These are phyloP conservation scores for Heteropelma amictum DNA, from an alignment of 2,888 invertebrate species.

Conservation along the genomic window DNA sequence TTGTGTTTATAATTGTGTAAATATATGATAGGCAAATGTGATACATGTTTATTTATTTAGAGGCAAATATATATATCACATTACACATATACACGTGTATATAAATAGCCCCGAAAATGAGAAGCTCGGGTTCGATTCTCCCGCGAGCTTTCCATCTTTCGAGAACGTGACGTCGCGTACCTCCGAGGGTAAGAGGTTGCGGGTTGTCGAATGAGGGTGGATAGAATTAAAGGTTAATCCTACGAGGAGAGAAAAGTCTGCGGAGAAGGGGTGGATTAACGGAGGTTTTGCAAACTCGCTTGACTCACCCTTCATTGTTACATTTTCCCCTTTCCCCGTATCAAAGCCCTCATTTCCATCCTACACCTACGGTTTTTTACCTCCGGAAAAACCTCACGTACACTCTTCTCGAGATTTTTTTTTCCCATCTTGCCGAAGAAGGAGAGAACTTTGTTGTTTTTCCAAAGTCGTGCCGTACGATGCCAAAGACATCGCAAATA, in stretches of 20 bases:
- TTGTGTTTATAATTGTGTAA: too few species aligned
- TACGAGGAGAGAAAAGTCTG: constrained; percentile 55
- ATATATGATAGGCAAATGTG: too few species aligned
- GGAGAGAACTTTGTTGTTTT: constrained; percentile 68
- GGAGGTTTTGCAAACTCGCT: constrained; percentile 43
- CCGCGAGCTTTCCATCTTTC: neutral
- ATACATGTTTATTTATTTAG: neutral
- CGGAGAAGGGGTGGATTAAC: constrained; percentile 26
- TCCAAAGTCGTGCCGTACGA: constrained; percentile 55
- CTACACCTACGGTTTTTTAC: constrained; percentile 1
- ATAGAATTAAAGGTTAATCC: constrained; percentile 78
- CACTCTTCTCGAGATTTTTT: neutral
- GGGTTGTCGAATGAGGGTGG: constrained; percentile 66
- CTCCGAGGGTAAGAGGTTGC: constrained; percentile 34
- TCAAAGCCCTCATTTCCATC: constrained; percentile 8
- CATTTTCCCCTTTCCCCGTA: constrained; percentile 15
- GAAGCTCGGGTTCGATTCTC: neutral
- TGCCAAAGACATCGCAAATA: constrained; percentile 71
- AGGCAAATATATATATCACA: too few species aligned
- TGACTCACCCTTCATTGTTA: constrained; percentile 39
- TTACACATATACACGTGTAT: neutral
- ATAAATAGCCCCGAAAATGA: neutral
- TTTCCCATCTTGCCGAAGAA: constrained; percentile 34
- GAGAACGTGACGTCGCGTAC: constrained; percentile 10
- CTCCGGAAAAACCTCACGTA: constrained; percentile 11